Percentiles rank a stretch among this genome's conserved stretches.
Conservation (phyloP, 2,113 vertebrate genomes). For the Menidia beryllina region DNA sequence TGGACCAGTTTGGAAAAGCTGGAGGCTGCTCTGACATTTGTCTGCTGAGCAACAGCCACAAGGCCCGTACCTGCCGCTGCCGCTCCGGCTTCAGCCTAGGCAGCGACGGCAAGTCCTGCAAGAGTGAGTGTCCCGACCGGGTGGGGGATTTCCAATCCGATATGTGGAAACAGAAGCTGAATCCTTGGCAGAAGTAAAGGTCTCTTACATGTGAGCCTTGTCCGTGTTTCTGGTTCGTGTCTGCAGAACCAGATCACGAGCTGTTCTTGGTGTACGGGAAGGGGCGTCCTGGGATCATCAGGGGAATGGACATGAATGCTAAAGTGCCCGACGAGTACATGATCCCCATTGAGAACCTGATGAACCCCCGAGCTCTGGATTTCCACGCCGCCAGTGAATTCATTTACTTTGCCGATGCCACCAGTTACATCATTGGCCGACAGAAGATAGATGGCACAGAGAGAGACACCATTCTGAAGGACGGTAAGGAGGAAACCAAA, state of each 20-base stretch:
- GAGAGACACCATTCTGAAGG: constrained; percentile 93
- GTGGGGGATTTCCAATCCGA: not conserved
- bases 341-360: constrained; percentile 98
- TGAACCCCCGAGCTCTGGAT: constrained; percentile 95
- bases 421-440: constrained; percentile 94
- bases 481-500: constrained; percentile 80
- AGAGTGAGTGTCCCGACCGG: constrained; percentile 83
- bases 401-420: constrained; percentile 97
- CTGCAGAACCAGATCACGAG: constrained; percentile 93
- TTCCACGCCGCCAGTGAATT: constrained; percentile 93
- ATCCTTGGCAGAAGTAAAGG: not conserved
- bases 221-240: not conserved
- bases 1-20: constrained; percentile 90
- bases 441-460: constrained; percentile 96
- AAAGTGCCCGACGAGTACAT: constrained; percentile 96
- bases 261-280: constrained; percentile 95
- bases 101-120: constrained; percentile 96
- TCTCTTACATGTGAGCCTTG: not conserved
- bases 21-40: constrained; percentile 97
- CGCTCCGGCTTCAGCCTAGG: constrained; percentile 95
- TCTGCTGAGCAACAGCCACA: constrained; percentile 95
- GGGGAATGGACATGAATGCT: constrained; percentile 96
- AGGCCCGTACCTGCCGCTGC: constrained; percentile 93
- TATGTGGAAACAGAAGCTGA: not conserved
- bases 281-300: constrained; percentile 94